phyloP scores from a whole-genome alignment of 1,140 invertebrate species.

The Ceratina australensis region DNA sequence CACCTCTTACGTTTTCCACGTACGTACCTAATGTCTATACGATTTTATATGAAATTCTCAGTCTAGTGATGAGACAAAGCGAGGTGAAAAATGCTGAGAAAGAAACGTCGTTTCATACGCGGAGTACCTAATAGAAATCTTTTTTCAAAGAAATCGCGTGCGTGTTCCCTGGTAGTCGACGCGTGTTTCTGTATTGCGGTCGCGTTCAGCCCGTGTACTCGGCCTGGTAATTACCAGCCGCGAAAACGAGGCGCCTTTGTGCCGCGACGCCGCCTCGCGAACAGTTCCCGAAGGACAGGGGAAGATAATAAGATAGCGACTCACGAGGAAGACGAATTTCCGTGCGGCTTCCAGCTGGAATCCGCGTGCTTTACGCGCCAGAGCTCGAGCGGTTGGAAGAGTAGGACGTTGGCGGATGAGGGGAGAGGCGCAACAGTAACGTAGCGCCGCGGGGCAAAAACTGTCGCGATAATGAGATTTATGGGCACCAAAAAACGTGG shows the following conservation, averaged over 20 bases:
- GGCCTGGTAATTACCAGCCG: conserved; percentile 55
- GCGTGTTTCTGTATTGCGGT: not conserved
- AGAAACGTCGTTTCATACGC: too few species aligned
- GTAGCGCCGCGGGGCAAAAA: conserved; percentile 41
- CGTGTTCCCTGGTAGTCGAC: conserved; percentile 6
- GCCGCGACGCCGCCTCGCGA: conserved; percentile 41
- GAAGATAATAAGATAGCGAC: conserved; percentile 49
- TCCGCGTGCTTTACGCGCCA: conserved; percentile 25
- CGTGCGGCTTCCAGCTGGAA: conserved; percentile 19
- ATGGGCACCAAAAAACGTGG: conserved; percentile 61
- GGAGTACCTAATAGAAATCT: too few species aligned
- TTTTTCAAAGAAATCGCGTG: not conserved
- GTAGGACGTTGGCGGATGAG: not conserved
- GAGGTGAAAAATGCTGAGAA: too few species aligned
- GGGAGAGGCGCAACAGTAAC: conserved; percentile 50
- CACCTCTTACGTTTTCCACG: too few species aligned
- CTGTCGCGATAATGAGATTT: conserved; percentile 66
- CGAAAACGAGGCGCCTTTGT: conserved; percentile 50
- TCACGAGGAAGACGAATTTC: conserved; percentile 46
- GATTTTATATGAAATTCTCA: too few species aligned
- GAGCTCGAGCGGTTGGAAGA: not conserved
- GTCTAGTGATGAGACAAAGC: too few species aligned
- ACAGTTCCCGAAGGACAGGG: conserved; percentile 35
- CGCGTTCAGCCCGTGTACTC: not conserved
- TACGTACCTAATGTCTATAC: too few species aligned